Conservation (phyloP, 2,888 invertebrate species). For the Hyposoter didymator region DNA sequence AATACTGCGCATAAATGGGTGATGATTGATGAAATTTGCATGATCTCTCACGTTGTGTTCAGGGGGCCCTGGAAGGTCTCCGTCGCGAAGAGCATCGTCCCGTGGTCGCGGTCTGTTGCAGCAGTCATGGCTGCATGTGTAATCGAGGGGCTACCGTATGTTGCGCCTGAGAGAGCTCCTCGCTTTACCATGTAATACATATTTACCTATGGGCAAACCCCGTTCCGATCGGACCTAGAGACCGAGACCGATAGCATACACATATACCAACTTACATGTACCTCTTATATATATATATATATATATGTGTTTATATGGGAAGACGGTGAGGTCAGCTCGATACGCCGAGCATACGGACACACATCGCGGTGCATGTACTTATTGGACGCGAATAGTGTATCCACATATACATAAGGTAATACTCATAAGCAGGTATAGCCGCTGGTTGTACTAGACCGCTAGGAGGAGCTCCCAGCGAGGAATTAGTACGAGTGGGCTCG, state of each 20-base stretch:
- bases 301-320: slow-evolving; percentile 15
- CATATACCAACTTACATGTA: slow-evolving; percentile 48
- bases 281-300: slow-evolving; percentile 36
- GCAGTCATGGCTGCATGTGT: slow-evolving; percentile 75
- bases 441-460: slow-evolving; percentile 53
- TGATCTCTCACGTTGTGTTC: slow-evolving; percentile 56
- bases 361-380: slow-evolving; percentile 9
- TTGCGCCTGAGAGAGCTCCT: slow-evolving; percentile 66
- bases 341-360: slow-evolving; percentile 22
- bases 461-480: slow-evolving; percentile 64
- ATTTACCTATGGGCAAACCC: slow-evolving; percentile 27
- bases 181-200: slow-evolving; percentile 57
- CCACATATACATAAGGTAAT: slow-evolving; percentile 56
- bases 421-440: slow-evolving; percentile 4
- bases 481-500: slow-evolving; percentile 67
- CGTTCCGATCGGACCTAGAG: slow-evolving; percentile 21
- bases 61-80: slow-evolving; percentile 55
- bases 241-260: slow-evolving; percentile 26
- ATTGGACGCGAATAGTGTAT: slow-evolving; percentile 45
- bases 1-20: slow-evolving; percentile 18
- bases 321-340: slow-evolving; percentile 20
- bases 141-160: slow-evolving; percentile 74
- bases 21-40: slow-evolving; percentile 72
- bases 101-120: slow-evolving; percentile 62
- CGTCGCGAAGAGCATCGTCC: slow-evolving; percentile 44